Percentiles rank a stretch among this genome's conserved stretches.
These are phyloP conservation scores for Cheirogaleus major DNA, from an alignment of 2,797 vertebrate genomes.

Conservation along the genomic window DNA sequence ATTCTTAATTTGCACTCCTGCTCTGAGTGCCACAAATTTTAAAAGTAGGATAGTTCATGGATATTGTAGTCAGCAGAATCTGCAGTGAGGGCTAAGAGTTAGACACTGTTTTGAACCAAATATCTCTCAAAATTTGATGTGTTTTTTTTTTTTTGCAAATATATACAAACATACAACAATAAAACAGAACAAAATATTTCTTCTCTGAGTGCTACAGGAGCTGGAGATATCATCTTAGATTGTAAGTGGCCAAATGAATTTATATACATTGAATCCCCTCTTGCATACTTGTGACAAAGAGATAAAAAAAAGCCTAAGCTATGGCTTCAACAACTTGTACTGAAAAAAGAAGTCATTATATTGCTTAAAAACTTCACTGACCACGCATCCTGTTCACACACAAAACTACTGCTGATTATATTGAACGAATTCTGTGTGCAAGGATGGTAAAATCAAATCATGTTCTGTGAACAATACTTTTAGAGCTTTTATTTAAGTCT, in stretches of 20 bases:
- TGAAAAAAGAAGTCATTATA: background rate
- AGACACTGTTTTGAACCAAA: background rate
- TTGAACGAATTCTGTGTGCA: background rate
- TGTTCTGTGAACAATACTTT: constrained; percentile 30
- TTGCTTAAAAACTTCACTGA: background rate
- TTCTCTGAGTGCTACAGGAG: background rate
- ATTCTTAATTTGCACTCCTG: background rate
- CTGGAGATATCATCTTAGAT: background rate
- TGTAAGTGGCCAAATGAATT: background rate
- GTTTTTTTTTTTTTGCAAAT: background rate
- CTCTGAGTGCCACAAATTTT: background rate
- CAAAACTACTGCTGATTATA: background rate
- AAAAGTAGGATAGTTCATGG: background rate
- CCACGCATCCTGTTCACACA: background rate
- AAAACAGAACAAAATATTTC: background rate
- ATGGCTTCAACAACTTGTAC: background rate
- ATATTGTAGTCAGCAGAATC: background rate
- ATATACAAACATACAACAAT: background rate
- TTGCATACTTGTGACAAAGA: background rate
- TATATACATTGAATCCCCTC: background rate
- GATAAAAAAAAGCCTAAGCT: background rate
- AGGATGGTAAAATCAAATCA: constrained; percentile 18
- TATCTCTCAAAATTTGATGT: background rate
- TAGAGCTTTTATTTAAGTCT: constrained; percentile 1
- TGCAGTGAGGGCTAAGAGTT: background rate